Evolutionary conservation across 2,888 invertebrate species (phyloP), one percentile per base, ranked within the genome.

Genomic region (Amiota minor): DNA sequence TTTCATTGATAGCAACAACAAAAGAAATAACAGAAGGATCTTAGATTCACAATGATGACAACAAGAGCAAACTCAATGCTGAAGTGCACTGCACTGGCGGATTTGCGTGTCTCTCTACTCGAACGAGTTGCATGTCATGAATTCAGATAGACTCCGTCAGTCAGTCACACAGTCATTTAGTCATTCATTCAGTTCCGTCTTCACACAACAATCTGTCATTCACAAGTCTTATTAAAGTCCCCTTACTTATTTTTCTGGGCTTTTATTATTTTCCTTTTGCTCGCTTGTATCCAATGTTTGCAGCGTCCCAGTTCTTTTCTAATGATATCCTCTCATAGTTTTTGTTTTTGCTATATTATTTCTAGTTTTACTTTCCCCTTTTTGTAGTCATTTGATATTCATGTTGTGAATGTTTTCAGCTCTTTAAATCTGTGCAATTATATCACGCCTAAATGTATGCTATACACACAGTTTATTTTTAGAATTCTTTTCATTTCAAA

Each of bases 1-100:
- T 81, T 79, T 81, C 81, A 80, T 76, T 73, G 72, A 79, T 83
- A 76, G 84, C 83, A 82, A 81, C 81, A 79, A 75, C n/a, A n/a
- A n/a, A n/a, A n/a, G n/a, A n/a, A n/a, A n/a, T n/a, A n/a, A n/a
- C n/a, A n/a, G n/a, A n/a, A n/a, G n/a, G n/a, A n/a, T n/a, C n/a
- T n/a, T n/a, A n/a, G n/a, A n/a, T n/a, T n/a, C n/a, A n/a, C n/a
- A n/a, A n/a, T n/a, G n/a, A n/a, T n/a, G n/a, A n/a, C n/a, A n/a
- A 49, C 74, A 71, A 61, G 72, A 23, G 56, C 23, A 20, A 61
- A 61, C 61, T 61, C 61, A 61, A 61, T 72, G 70, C 76, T 77
- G 77, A 81, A 82, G 84, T 78, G 84, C 35, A 23, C 23, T 9
- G 23, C 61, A 23, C 55, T 1, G n/a, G 9, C 55, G 18, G 10